A percentile compares a stretch with the other conserved stretches of the same genome.
These are phyloP conservation scores for Eulithis testata DNA, from an alignment of 2,888 invertebrate genomes.

Conservation along the genomic window DNA sequence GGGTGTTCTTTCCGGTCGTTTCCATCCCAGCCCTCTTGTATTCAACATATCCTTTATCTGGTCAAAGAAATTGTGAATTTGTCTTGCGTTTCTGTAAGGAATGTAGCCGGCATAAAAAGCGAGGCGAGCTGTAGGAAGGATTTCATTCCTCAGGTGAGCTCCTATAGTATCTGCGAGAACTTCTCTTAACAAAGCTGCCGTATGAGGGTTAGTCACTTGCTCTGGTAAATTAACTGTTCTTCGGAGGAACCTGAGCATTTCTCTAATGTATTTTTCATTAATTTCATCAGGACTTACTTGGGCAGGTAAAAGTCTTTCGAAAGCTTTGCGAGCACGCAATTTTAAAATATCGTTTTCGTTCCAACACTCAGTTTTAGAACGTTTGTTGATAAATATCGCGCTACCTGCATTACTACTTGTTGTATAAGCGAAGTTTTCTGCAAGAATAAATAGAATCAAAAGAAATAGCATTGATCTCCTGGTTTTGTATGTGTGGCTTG, in stretches of 20 bases:
- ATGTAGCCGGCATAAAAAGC: constrained; percentile 77
- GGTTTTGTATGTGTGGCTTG: background rate
- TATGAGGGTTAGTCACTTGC: constrained; percentile 47
- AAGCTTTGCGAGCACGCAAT: constrained; percentile 64
- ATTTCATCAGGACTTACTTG: constrained; percentile 60
- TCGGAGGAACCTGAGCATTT: constrained; percentile 62
- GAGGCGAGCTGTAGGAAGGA: constrained; percentile 70
- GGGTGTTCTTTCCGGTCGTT: constrained; percentile 53
- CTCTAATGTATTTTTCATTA: constrained; percentile 58
- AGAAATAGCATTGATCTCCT: constrained; percentile 20
- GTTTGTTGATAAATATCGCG: constrained; percentile 62
- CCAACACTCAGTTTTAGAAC: constrained; percentile 62
- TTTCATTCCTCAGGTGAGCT: constrained; percentile 66
- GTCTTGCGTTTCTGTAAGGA: constrained; percentile 61
- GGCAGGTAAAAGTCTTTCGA: constrained; percentile 63
- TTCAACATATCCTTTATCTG: constrained; percentile 63
- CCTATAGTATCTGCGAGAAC: constrained; percentile 71
- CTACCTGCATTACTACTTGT: constrained; percentile 62
- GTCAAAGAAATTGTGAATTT: constrained; percentile 64
- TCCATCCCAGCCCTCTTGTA: constrained; percentile 74
- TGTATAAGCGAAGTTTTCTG: constrained; percentile 46
- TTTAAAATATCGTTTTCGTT: constrained; percentile 65
- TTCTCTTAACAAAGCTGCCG: constrained; percentile 56
- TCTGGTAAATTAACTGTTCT: constrained; percentile 54
- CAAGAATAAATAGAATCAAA: constrained; percentile 53